Percentiles rank a stretch among this genome's conserved stretches.
These are phyloP conservation scores for Hydrolagus affinis DNA, from an alignment of 2,113 vertebrate genomes.

Conservation along the genomic window DNA sequence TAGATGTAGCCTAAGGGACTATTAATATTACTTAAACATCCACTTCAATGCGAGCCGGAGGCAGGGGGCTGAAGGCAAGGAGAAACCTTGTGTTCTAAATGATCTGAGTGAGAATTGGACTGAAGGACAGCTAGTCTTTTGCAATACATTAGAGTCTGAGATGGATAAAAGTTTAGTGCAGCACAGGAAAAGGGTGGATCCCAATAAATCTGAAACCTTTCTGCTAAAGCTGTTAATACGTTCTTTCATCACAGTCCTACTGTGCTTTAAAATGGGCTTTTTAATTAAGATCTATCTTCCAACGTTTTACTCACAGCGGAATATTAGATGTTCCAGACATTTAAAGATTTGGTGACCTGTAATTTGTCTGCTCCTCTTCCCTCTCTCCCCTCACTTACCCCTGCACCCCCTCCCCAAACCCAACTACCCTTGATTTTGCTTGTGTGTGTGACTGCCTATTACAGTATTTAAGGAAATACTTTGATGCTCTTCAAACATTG, in stretches of 20 bases:
- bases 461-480: not conserved
- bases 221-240: not conserved
- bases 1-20: not conserved
- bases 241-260: not conserved
- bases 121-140: too few relatives aligned
- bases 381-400: not conserved
- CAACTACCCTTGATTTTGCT: not conserved
- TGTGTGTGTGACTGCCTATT: not conserved
- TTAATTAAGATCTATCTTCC: slow-evolving; percentile 21
- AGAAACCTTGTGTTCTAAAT: too few relatives aligned
- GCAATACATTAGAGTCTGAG: too few relatives aligned
- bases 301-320: slow-evolving; percentile 15
- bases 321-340: not conserved
- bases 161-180: not conserved
- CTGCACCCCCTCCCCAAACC: not conserved
- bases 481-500: not conserved
- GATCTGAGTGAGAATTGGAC: too few relatives aligned
- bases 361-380: not conserved
- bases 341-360: not conserved
- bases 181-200: not conserved
- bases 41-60: not conserved
- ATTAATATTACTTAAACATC: not conserved
- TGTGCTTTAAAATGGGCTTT: slow-evolving; percentile 10
- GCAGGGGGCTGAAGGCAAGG: too few relatives aligned
- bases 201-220: slow-evolving; percentile 13